Conservation (phyloP, 1,140 invertebrate species). For the Amphibalanus amphitrite region DNA sequence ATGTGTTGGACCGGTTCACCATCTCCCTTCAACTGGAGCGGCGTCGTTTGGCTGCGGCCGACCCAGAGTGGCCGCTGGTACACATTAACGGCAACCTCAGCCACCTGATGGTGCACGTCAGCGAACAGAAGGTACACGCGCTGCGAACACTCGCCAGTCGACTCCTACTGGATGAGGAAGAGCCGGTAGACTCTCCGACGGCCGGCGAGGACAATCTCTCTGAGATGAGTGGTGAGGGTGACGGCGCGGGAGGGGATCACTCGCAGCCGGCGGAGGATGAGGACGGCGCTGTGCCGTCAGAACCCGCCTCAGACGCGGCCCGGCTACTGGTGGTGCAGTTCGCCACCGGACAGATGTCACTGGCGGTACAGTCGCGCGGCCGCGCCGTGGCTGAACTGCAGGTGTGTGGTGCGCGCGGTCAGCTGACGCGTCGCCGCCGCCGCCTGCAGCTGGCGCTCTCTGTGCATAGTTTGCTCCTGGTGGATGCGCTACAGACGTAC, state of each 20-base stretch:
- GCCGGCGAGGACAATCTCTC: background rate
- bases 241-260: too few species aligned
- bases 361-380: slow-evolving; percentile 61
- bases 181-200: background rate
- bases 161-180: slow-evolving; percentile 4
- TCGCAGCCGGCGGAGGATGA: slow-evolving; percentile 11
- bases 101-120: slow-evolving; percentile 69
- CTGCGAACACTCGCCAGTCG: slow-evolving; percentile 31
- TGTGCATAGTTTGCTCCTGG: slow-evolving; percentile 76
- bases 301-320: slow-evolving; percentile 25
- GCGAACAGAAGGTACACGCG: slow-evolving; percentile 64
- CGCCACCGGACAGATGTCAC: slow-evolving; percentile 65
- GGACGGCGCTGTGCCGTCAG: slow-evolving; percentile 9
- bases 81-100: slow-evolving; percentile 68
- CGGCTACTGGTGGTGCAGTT: slow-evolving; percentile 69
- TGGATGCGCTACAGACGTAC: slow-evolving; percentile 86
- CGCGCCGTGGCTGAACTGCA: slow-evolving; percentile 58
- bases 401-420: slow-evolving; percentile 64
- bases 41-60: slow-evolving; percentile 56
- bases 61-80: slow-evolving; percentile 67
- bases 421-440: slow-evolving; percentile 46
- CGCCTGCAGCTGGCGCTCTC: slow-evolving; percentile 61
- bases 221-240: background rate
- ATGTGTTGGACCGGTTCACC: slow-evolving; percentile 77
- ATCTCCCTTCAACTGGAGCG: slow-evolving; percentile 68